Base-by-base conservation (phyloP, 2,797 vertebrate genomes). In the Gadopsis bispinosus region DNA sequence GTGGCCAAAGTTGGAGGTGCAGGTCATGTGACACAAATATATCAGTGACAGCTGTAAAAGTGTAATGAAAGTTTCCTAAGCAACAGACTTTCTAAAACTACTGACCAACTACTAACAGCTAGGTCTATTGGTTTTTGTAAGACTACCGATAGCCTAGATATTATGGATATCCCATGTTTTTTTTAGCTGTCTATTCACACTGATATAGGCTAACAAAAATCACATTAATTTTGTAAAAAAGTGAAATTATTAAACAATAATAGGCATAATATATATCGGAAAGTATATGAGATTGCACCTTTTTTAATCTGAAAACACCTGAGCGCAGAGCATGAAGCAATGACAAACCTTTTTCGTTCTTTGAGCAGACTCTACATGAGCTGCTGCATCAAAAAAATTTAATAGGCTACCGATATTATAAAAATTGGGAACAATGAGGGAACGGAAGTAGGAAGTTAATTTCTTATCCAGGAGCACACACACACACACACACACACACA, bases 401-500 rank as follows among this genome's bases (percentile, higher is more conserved):
- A 41, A 41, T 12, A 53, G 19, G 54, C 10, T 33, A 51, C 22
- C 0, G 4, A 39, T 7, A 16, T 55, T 1, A 22, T 2, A 22
- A 50, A 77, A 67, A 26, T 7, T 41, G 12, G 4, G 33, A 75
- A 71, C 54, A 69, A 63, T 35, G 31, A 69, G 68, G 4, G 4
- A 16, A 29, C 48, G 26, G 48, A 69, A 50, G 47, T 6, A 77
- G 7, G 47, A 50, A 61, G n/a, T 47, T 41, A 20, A 56, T 48
- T 70, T 82, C 11, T 54, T 31, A 66, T 14, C 20, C 17, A 31
- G 12, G 19, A 53, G 60, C 12, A 61, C 61, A 33, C 33, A 4
- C 33, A 4, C 33, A 43, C 59, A 19, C 20, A 70, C 41, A 72
- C 33, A 69, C 58, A 73, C 62, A 59, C 37, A 70, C 68, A 66